Base-by-base conservation (phyloP, 92 coral and sea anemone genomes). In the Umimayanthus kanabou region DNA sequence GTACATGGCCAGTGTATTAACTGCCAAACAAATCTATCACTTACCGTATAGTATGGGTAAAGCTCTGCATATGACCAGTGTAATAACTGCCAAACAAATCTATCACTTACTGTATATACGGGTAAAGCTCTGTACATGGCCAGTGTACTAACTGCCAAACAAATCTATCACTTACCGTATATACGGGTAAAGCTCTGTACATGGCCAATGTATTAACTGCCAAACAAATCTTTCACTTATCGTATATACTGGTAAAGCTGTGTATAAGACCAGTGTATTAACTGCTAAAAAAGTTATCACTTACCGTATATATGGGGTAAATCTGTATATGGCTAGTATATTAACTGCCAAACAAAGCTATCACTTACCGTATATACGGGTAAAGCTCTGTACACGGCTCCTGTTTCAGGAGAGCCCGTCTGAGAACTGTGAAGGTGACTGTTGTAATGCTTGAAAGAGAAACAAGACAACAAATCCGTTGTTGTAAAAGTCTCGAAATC, bases 321-420 rank as follows among this genome's bases (percentile, higher is more conserved):
- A 53, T 16, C 58, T 53, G 20, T 53, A 2, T 4, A 53, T 8
- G 25, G 99, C 98, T 4, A 13, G 20, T 53, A 3, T 13, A 9
- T 53, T 61, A 57, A 57, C 20, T 57, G 37, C 23, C 66, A 20
- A 57, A 57, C 66, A 57, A 57, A 57, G 4, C 69, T 20, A 20
- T 26, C 3, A 90, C 94, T 77, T 64, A 96, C 98, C 89, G 91
- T 93, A 73, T 96, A 96, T 53, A 96, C 98, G 11, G 99, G 99
- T 55, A 97, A 91, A 10, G 99, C 93, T 72, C 99, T 94, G 77
- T 93, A 97, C 5, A 97, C 99, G 0, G 99, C 99, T 5, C 96
- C 98, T 39, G 97, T 94, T 45, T 97, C 99, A 2, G 96, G 93
- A 6, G 94, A 94, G 0, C 97, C 96, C 25, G 98, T 88, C 69